Evolutionary conservation across 2,888 invertebrate genomes (phyloP).

Genomic region (Caenorhabditis panamensis): DNA sequence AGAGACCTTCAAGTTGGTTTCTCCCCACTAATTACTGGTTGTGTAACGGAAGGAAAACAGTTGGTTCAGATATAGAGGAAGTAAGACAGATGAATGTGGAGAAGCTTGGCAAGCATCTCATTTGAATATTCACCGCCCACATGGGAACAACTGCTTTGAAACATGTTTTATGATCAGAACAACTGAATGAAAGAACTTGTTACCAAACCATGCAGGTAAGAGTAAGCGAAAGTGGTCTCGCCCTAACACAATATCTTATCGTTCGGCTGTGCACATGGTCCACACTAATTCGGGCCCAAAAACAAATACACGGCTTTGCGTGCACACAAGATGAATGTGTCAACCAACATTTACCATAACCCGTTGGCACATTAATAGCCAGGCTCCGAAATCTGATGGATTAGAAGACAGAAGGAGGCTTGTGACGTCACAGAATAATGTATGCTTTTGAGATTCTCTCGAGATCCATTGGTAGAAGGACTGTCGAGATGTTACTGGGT

Average conservation of each 20-base stretch:
- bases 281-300: conserved; percentile 43
- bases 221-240: not conserved
- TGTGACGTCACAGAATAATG: conserved; percentile 10
- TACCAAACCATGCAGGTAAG: not conserved
- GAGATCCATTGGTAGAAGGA: too few species aligned
- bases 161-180: not conserved
- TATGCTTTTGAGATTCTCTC: conserved; percentile 1
- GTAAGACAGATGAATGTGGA: not conserved
- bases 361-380: conserved; percentile 32
- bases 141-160: not conserved
- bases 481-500: not conserved
- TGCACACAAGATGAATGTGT: conserved; percentile 52
- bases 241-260: conserved; percentile 35
- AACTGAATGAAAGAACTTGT: not conserved
- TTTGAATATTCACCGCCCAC: too few species aligned
- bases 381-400: conserved; percentile 47
- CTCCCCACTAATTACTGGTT: conserved; percentile 9
- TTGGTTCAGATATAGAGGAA: not conserved
- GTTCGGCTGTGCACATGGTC: conserved; percentile 34
- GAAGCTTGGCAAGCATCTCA: not conserved
- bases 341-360: conserved; percentile 54
- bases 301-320: conserved; percentile 34
- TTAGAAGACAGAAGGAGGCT: conserved; percentile 18
- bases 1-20: conserved; percentile 33
- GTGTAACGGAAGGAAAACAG: conserved; percentile 1